Conservation (phyloP, 37 sponge, comb jelly and placozoan species). For the Aplysina aerophoba region DNA sequence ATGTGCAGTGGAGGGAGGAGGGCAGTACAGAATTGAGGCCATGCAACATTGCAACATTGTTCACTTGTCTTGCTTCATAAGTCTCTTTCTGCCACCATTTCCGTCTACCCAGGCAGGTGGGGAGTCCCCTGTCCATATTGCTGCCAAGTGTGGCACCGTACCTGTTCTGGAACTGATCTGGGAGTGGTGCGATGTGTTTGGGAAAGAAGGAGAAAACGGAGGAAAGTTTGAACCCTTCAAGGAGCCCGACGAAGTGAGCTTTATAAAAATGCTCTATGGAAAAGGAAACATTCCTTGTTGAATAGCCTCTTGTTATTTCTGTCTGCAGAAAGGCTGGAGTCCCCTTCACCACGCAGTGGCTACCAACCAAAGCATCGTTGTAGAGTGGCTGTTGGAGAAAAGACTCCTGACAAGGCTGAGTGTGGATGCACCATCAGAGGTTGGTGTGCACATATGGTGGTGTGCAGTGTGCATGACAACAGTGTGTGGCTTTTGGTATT, state of each 20-base stretch:
- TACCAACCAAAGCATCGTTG: neutral
- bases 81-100: too few relatives aligned
- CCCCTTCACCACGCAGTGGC: conserved; percentile 21
- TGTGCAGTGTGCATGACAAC: neutral
- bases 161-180: neutral
- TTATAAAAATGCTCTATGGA: neutral
- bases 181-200: conserved; percentile 21
- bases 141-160: neutral
- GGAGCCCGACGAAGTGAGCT: conserved; percentile 2
- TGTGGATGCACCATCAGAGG: neutral
- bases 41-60: too few relatives aligned
- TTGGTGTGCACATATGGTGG: neutral
- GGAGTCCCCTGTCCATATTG: conserved; percentile 25
- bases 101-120: neutral
- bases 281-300: too few relatives aligned
- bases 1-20: too few relatives aligned
- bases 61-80: too few relatives aligned
- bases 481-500: neutral
- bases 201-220: neutral
- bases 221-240: neutral
- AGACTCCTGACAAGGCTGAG: neutral
- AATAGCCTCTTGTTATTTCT: neutral
- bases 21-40: too few relatives aligned
- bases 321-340: conserved; percentile 12
- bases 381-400: neutral